These are phyloP conservation scores for Andrena minutula DNA, from an alignment of 2,888 invertebrate species.

Conservation along the genomic window DNA sequence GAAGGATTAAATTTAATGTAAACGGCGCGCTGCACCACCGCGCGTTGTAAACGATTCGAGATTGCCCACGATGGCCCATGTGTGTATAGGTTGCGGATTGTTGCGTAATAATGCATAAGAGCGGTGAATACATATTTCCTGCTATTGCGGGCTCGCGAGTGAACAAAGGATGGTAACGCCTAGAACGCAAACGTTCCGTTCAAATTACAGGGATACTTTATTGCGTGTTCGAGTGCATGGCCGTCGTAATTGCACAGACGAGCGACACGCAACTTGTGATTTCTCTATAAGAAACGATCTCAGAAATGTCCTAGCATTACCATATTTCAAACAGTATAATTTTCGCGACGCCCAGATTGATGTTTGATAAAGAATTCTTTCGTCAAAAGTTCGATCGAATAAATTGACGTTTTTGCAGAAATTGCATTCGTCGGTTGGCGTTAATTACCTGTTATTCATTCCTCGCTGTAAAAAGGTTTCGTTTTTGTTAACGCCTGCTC, in stretches of 20 bases:
- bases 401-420: no score
- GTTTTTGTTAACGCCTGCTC: neutral
- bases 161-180: slow-evolving; percentile 39
- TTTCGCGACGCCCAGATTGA: neutral
- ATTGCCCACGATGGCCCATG: slow-evolving; percentile 32
- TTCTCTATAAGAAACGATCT: neutral
- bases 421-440: no score
- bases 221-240: neutral
- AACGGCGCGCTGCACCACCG: slow-evolving; percentile 22
- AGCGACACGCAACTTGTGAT: neutral
- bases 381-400: no score
- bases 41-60: slow-evolving; percentile 26
- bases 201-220: slow-evolving; percentile 3
- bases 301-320: neutral
- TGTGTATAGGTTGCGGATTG: slow-evolving; percentile 45
- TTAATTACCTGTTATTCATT: neutral
- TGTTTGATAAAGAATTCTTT: neutral
- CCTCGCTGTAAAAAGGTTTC: neutral
- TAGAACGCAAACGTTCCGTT: slow-evolving; percentile 10
- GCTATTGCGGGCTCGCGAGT: slow-evolving; percentile 25
- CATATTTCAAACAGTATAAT: neutral
- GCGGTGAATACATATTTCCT: slow-evolving; percentile 50
- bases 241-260: neutral
- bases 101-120: slow-evolving; percentile 57
- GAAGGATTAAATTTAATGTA: slow-evolving; percentile 48